Evolutionary conservation across 2,113 vertebrate genomes (phyloP), one percentile per base, ranked within the genome.

Genomic region (Camelus dromedarius): DNA sequence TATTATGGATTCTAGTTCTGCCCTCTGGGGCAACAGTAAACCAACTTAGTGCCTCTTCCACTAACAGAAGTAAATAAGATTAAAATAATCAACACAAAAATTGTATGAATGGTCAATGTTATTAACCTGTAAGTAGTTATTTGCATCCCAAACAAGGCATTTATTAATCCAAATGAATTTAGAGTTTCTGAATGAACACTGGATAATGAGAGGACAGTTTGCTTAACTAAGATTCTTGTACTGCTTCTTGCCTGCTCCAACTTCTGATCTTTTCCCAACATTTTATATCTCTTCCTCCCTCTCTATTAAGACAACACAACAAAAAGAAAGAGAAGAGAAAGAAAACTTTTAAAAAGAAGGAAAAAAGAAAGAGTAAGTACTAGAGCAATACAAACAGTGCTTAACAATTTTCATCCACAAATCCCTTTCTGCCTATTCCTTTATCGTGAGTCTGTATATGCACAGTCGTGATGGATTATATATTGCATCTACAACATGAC

Each of bases 101-200:
- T 52, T 26, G 16, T 18, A 80, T 58, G 32, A 90, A 83, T 83
- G 19, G 30, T 92, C 70, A 79, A 3, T 83, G 62, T 82, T 26
- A 86, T 93, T 72, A 89, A 89, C 7, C 28, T 73, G 7, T 89
- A 8, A 56, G 24, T n/a, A 58, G 28, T 38, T 92, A 35, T 62
- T 96, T 84, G 19, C 28, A 93, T 79, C 52, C 35, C 35, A 93
- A 85, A 91, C 6, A 93, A 97, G 35, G 10, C 73, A 67, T 2
- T 73, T 60, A 50, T 60, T 58, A 82, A 81, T 67, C 20, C 20
- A 81, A 80, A 93, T 64, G 56, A 80, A 84, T 54, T 32, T 76
- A 16, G 35, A 91, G 13, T 32, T 93, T 93, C 85, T 67, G 5
- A 80, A 70, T 83, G 38, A 84, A 52, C 30, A 82, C 11, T 87